Evolutionary conservation across 2,113 vertebrate genomes (phyloP).

Genomic region (Morone chrysops): DNA sequence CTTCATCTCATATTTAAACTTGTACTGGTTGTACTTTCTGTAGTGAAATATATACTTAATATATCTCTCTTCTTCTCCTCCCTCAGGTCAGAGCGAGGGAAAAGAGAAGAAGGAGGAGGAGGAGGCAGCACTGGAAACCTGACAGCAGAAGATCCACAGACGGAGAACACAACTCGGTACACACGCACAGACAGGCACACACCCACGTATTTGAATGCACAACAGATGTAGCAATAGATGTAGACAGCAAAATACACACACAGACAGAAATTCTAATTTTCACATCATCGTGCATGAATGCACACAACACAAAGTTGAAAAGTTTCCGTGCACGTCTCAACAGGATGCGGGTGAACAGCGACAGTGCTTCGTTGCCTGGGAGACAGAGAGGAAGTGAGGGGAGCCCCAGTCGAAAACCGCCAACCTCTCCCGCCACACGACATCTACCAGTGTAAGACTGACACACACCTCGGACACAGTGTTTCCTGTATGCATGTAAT

Average conservation of each 20-base stretch:
- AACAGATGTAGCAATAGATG: neutral
- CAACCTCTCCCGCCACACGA: slow-evolving; percentile 75
- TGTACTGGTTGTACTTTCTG: slow-evolving; percentile 31
- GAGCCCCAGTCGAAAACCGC: slow-evolving; percentile 83
- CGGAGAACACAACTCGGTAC: slow-evolving; percentile 83
- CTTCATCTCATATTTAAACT: slow-evolving; percentile 22
- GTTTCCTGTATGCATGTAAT: neutral
- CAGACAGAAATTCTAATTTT: neutral
- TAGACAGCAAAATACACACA: slow-evolving; percentile 6
- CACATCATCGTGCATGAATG: slow-evolving; percentile 14
- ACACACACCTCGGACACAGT: neutral
- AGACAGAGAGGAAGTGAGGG: slow-evolving; percentile 82
- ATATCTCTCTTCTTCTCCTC: slow-evolving; percentile 23
- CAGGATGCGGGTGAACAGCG: slow-evolving; percentile 88
- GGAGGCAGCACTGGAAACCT: slow-evolving; percentile 85
- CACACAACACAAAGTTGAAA: neutral
- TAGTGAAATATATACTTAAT: slow-evolving; percentile 29
- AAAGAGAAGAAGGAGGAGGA: slow-evolving; percentile 78
- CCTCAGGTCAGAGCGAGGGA: slow-evolving; percentile 79
- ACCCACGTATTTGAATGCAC: neutral
- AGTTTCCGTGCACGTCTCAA: slow-evolving; percentile 24
- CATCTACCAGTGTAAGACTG: slow-evolving; percentile 80
- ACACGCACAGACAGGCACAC: neutral
- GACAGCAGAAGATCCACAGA: slow-evolving; percentile 77
- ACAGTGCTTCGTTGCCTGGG: slow-evolving; percentile 84